Evolutionary conservation across 2,113 vertebrate species (phyloP).

Genomic region (Cochlearius cochlearius): DNA sequence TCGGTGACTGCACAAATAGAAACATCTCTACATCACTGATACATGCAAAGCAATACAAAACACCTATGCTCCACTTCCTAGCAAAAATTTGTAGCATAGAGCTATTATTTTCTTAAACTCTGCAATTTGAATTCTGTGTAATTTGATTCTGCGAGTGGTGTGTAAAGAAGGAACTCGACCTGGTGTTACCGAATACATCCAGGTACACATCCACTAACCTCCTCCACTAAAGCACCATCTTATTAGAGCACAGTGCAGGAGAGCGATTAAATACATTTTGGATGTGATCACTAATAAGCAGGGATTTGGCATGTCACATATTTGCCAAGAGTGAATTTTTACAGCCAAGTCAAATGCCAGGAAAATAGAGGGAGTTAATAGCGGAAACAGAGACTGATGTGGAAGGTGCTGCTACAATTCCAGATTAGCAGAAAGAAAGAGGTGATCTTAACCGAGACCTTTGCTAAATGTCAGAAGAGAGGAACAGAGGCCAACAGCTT

Average conservation of each 20-base stretch:
- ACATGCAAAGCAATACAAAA: not conserved
- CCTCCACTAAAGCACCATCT: not conserved
- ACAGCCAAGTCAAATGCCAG: not conserved
- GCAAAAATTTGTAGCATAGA: not conserved
- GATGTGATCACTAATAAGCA: not conserved
- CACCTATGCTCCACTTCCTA: not conserved
- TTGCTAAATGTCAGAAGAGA: slow-evolving; percentile 3
- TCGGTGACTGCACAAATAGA: not conserved
- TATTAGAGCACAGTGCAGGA: not conserved
- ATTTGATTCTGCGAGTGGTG: not conserved
- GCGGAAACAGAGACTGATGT: not conserved
- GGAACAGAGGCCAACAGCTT: not conserved
- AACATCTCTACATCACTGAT: not conserved
- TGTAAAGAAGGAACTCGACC: not conserved
- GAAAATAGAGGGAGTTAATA: not conserved
- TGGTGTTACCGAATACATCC: not conserved
- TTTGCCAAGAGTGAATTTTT: not conserved
- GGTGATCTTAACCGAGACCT: not conserved
- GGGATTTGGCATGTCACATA: not conserved
- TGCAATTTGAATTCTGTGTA: not conserved
- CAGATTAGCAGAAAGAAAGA: not conserved
- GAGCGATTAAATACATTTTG: not conserved
- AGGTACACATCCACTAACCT: not conserved
- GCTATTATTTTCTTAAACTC: not conserved
- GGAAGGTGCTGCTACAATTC: slow-evolving; percentile 6